Evolutionary conservation across 2,797 vertebrate species (phyloP).

Genomic region (Periparus ater): DNA sequence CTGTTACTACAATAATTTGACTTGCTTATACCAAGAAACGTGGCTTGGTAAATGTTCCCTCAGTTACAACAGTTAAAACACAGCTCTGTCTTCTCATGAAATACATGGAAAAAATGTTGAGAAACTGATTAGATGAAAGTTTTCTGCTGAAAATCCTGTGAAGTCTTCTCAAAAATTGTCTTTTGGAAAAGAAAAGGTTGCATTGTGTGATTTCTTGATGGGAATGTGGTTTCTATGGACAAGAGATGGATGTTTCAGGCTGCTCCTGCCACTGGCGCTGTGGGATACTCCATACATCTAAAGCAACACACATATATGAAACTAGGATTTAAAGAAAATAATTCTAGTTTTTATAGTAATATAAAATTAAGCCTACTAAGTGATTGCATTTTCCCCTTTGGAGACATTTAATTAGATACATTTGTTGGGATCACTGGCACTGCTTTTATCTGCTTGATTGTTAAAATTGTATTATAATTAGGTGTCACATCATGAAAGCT

Average conservation of each 20-base stretch:
- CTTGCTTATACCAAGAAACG: background rate
- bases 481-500: conserved; percentile 67
- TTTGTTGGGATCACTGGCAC: conserved; percentile 46
- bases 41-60: background rate
- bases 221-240: background rate
- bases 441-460: conserved; percentile 44
- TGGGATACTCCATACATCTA: background rate
- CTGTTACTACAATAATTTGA: background rate
- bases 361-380: conserved; percentile 26
- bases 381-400: conserved; percentile 27
- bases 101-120: background rate
- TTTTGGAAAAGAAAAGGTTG: background rate
- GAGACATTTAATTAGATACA: conserved; percentile 45
- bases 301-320: background rate
- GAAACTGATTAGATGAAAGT: background rate
- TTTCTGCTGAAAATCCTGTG: background rate
- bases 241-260: background rate
- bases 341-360: background rate
- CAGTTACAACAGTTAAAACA: background rate
- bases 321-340: background rate
- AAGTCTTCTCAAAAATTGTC: background rate
- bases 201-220: background rate
- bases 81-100: background rate
- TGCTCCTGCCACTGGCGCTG: background rate
- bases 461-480: conserved; percentile 73